Percentiles rank a stretch among this genome's conserved stretches.
phyloP scores from a whole-genome alignment of 2,797 vertebrate genomes.

The Melanotaenia boesemani region DNA sequence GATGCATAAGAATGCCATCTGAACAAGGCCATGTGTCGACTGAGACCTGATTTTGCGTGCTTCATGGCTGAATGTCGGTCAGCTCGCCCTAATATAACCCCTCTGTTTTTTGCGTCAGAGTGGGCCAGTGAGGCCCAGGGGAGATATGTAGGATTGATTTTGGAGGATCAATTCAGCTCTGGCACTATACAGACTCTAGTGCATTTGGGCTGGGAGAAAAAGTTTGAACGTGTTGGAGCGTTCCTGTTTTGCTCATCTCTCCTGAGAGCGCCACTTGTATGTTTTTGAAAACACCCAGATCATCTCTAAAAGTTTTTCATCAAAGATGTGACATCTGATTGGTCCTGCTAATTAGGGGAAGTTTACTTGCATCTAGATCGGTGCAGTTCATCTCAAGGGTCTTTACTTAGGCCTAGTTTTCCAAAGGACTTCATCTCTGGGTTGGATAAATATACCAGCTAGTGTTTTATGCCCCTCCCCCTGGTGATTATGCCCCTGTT shows the following conservation, averaged over 20 bases:
- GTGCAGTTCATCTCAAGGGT: conserved; percentile 59
- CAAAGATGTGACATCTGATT: conserved; percentile 52
- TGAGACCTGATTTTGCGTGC: conserved; percentile 58
- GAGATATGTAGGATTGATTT: conserved; percentile 75
- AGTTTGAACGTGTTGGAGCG: conserved; percentile 31
- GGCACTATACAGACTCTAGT: conserved; percentile 55
- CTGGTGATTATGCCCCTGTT: conserved; percentile 69
- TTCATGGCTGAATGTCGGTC: conserved; percentile 68
- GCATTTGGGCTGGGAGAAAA: conserved; percentile 51
- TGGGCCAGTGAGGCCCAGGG: conserved; percentile 68
- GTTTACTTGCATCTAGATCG: conserved; percentile 48
- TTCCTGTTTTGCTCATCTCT: conserved; percentile 42
- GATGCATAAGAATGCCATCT: conserved; percentile 35
- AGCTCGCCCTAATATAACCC: conserved; percentile 74
- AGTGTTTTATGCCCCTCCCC: conserved; percentile 70
- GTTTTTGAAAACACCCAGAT: conserved; percentile 47
- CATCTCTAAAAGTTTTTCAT: conserved; percentile 41
- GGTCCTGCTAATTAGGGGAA: conserved; percentile 58
- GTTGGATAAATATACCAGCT: conserved; percentile 67
- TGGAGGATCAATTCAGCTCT: conserved; percentile 71
- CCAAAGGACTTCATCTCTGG: conserved; percentile 63
- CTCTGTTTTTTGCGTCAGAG: conserved; percentile 65
- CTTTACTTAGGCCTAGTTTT: conserved; percentile 68
- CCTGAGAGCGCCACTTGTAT: conserved; percentile 44
- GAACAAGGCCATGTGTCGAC: conserved; percentile 50